Evolutionary conservation across 2,888 invertebrate genomes (phyloP).

Genomic region (Hypselothyrea guttata): DNA sequence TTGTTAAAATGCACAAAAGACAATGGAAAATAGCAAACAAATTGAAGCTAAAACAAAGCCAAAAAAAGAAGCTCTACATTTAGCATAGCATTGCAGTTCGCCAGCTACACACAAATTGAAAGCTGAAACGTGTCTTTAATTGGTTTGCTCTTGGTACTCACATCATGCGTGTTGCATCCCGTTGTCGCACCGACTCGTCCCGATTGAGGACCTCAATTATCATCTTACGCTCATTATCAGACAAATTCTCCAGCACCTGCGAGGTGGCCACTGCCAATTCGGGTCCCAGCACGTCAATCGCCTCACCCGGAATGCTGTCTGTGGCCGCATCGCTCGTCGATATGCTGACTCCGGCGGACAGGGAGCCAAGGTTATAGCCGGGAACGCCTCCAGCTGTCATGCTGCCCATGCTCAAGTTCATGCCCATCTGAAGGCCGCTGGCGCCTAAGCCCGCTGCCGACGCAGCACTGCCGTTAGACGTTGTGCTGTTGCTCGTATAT

Average conservation of each 20-base stretch:
- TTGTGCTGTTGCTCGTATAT: constrained; percentile 44
- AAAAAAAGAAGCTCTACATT: no score
- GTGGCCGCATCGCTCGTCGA: constrained; percentile 60
- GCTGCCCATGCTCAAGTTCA: constrained; percentile 37
- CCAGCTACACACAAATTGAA: neutral
- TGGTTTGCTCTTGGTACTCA: constrained; percentile 80
- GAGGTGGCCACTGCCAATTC: constrained; percentile 80
- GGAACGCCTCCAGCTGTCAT: constrained; percentile 33
- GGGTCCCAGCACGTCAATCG: constrained; percentile 79
- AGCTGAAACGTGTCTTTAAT: neutral
- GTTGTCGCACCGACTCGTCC: constrained; percentile 83
- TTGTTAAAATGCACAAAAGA: no score
- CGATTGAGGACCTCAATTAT: constrained; percentile 84
- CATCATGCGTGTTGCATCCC: constrained; percentile 84
- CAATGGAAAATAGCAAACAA: no score
- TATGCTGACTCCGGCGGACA: constrained; percentile 41
- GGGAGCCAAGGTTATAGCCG: constrained; percentile 35
- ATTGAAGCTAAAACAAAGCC: no score
- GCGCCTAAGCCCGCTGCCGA: constrained; percentile 21
- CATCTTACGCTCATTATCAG: constrained; percentile 83
- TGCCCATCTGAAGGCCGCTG: constrained; percentile 50
- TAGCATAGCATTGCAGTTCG: no score
- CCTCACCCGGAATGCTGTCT: constrained; percentile 73
- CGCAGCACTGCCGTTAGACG: constrained; percentile 33
- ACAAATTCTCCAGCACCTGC: constrained; percentile 81